Base-by-base conservation (phyloP, 2,888 invertebrate genomes). In the Chaitophorus viminalis region DNA sequence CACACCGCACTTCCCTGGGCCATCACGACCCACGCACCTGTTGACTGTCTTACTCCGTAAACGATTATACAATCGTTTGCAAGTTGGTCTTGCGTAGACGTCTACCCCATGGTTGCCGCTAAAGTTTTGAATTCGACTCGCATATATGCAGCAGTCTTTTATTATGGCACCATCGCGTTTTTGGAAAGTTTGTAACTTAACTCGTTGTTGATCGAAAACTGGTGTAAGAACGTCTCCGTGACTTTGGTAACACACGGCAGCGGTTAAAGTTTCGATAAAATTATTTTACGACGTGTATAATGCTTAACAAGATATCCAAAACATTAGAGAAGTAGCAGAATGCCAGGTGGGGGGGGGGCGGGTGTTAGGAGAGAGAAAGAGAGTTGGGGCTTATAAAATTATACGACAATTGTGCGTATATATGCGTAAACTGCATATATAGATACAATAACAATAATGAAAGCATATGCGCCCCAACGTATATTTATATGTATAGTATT, bases 311-410 rank as follows among this genome's bases (percentile, higher is more conserved):
- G 83, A 83, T 75, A 75, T 75, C 54, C 83, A 8, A 54, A 36
- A 82, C 60, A 46, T 14, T 14, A 14, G 8, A 33, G 31, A 11
- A 17, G n/a, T n/a, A 11, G 65, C 25, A 8, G 21, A 5, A 21
- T 1, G 81, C 0, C 1, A 6, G 25, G 9, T 8, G 14, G 29
- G 3, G 14, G n/a, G 14, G 14, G 21, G 21, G 46, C 21, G n/a
- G 21, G 33, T 9, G 1, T 39, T 1, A 21, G 9, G 17, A 18
- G 33, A 21, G 14, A 39, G 25, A 39, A 46, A 1, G n/a, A 21
- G 60, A 60, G 60, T 25, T 3, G 36, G 29, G 39, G 60, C 83
- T 85, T 85, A 85, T 85, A 85, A 68, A 85, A 85, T 77, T 85
- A 77, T 85, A 77, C 84, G 77, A 68, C 68, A 33, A 46, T 31